Percentiles rank a stretch among this genome's conserved stretches.
These are phyloP conservation scores for Artemia sp. DNA, from an alignment of 2,888 invertebrate species.

Conservation along the genomic window DNA sequence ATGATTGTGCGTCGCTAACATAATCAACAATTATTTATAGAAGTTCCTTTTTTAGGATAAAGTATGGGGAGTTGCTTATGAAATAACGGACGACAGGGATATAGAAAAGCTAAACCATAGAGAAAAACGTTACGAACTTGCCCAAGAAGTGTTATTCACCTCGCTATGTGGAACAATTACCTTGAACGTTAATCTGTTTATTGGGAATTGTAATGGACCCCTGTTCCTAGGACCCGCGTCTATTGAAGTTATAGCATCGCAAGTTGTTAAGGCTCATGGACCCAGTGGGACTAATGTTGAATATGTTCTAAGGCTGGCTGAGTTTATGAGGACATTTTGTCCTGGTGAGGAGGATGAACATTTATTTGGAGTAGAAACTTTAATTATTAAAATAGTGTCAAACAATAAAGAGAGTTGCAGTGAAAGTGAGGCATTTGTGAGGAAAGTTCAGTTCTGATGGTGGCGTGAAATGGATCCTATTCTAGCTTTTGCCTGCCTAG, in stretches of 20 bases:
- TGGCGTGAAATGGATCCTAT: no score
- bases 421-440: no score
- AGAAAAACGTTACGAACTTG: slow-evolving; percentile 21
- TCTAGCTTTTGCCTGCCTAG: no score
- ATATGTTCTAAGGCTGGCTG: slow-evolving; percentile 68
- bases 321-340: slow-evolving; percentile 54
- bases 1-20: no score
- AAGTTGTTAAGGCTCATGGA: slow-evolving; percentile 53
- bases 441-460: no score
- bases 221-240: slow-evolving; percentile 45
- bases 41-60: not conserved
- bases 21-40: no score
- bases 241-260: slow-evolving; percentile 55
- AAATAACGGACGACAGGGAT: not conserved
- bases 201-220: slow-evolving; percentile 17
- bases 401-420: no score
- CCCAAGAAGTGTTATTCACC: slow-evolving; percentile 12
- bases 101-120: slow-evolving; percentile 16
- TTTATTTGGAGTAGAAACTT: slow-evolving; percentile 48
- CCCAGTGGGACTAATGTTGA: slow-evolving; percentile 81
- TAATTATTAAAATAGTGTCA: no score
- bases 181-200: slow-evolving; percentile 15
- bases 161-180: no score
- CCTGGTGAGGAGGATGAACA: slow-evolving; percentile 58
- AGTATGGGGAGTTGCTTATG: slow-evolving; percentile 7